Percentiles rank a stretch among this genome's conserved stretches.
Evolutionary conservation across 2,888 invertebrate genomes (phyloP).

Genomic region (Neoascia interrupta): DNA sequence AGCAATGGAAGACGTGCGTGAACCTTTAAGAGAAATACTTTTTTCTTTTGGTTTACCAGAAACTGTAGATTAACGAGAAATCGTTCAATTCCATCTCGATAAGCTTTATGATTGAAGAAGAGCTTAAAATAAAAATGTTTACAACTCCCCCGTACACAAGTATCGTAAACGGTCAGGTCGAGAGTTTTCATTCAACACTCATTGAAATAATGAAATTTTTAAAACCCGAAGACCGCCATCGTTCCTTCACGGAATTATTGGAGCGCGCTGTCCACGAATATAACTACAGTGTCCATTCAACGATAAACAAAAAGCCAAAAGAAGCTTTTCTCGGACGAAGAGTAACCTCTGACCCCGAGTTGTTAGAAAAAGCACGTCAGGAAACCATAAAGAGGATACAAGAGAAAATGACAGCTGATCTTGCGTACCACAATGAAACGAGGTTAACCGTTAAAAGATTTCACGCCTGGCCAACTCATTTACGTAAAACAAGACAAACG

Average conservation of each 20-base stretch:
- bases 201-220: slow-evolving; percentile 31
- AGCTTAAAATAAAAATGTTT: slow-evolving; percentile 17
- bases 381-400: slow-evolving; percentile 47
- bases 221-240: slow-evolving; percentile 17
- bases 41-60: slow-evolving; percentile 23
- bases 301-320: slow-evolving; percentile 41
- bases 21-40: slow-evolving; percentile 7
- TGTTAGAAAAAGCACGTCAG: slow-evolving; percentile 34
- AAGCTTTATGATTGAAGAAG: slow-evolving; percentile 21
- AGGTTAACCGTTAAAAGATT: slow-evolving; percentile 37
- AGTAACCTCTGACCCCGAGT: slow-evolving; percentile 23
- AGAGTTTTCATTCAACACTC: slow-evolving; percentile 30
- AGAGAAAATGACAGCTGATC: slow-evolving; percentile 38
- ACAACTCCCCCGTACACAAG: slow-evolving; percentile 15
- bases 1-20: background rate
- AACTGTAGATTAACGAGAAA: slow-evolving; percentile 35
- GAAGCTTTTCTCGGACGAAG: slow-evolving; percentile 45
- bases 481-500: slow-evolving; percentile 47
- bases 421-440: slow-evolving; percentile 52
- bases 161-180: slow-evolving; percentile 40
- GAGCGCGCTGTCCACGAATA: slow-evolving; percentile 46
- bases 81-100: slow-evolving; percentile 22
- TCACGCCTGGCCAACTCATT: slow-evolving; percentile 37
- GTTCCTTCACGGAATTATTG: slow-evolving; percentile 44
- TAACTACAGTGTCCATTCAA: slow-evolving; percentile 34